Evolutionary conservation across 2,888 invertebrate genomes (phyloP), one percentile per base, ranked within the genome.

Genomic region (Agriopis leucophaearia): DNA sequence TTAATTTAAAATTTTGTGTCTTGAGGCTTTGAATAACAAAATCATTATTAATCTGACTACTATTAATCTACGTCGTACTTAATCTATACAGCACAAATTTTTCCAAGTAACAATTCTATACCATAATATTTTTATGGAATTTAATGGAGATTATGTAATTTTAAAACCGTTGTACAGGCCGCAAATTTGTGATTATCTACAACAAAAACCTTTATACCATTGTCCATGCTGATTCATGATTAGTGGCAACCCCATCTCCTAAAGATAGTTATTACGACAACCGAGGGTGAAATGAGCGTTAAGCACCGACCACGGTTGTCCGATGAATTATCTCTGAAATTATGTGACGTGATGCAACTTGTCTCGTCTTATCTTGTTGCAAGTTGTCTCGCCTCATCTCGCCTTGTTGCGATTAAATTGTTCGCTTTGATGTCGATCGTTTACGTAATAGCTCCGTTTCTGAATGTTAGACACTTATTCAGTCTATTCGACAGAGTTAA

Each of bases 221-320:
- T 15, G 55, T 66, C 65, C 60, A 4, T 50, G 18, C 18, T 13
- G 55, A 56, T 48, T 1, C 58, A 58, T 8, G 40, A 54, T 27
- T 51, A 42, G 47, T 69, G 68, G 68, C 55, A 60, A 63, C 67
- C 62, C 56, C 50, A 59, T 45, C 18, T 51, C 54, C 67, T 88
- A 90, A 90, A 88, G 90, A 90, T 90, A 90, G 92, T 92, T 92
- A 93, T 92, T 93, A 92, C 85, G 82, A 84, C 86, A 85, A 88
- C 85, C 84, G 85, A 89, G 91, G 91, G 88, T 89, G 89, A 89
- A 91, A 91, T 92, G 86, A 88, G 86, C 88, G 88, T 83, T 91
- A 91, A 91, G 91, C 84, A 63, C 64, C 62, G 64, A 35, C 61
- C 83, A 81, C 82, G 85, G 82, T 85, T 89, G 91, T 88, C 90